These are phyloP conservation scores for Cyclophora albipunctata DNA, from an alignment of 2,888 invertebrate species.

Conservation along the genomic window DNA sequence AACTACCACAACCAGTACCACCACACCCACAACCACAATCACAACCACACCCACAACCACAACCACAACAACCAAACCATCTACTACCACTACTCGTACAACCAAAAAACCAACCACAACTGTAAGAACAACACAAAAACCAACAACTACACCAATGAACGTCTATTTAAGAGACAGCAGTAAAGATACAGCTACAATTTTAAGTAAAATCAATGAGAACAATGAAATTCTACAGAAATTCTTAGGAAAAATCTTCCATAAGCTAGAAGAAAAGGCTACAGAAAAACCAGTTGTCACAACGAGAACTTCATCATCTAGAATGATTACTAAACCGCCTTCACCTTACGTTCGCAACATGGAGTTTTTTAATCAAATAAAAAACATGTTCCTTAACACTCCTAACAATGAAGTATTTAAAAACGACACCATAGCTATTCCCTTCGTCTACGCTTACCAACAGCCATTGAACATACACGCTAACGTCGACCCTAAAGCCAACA, in stretches of 20 bases:
- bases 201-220: constrained; percentile 52
- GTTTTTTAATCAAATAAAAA: constrained; percentile 8
- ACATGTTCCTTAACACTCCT: constrained; percentile 6
- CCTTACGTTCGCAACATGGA: neutral
- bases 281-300: neutral
- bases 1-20: neutral
- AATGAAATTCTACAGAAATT: constrained; percentile 46
- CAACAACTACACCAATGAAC: constrained; percentile 25
- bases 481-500: constrained; percentile 26
- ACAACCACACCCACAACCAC: constrained; percentile 15
- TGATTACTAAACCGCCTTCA: too few species aligned
- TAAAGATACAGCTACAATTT: constrained; percentile 41
- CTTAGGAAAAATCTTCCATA: constrained; percentile 38
- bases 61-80: constrained; percentile 2
- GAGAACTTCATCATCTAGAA: too few species aligned
- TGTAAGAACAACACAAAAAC: constrained; percentile 1
- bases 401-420: constrained; percentile 15
- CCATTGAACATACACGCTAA: constrained; percentile 16
- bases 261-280: constrained; percentile 12
- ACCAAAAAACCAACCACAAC: constrained; percentile 1
- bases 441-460: constrained; percentile 37
- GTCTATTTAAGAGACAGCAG: too few species aligned
- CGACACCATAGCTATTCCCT: constrained; percentile 30
- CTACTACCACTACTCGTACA: constrained; percentile 6
- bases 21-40: constrained; percentile 12